These are phyloP conservation scores for Microctonus brassicae DNA, from an alignment of 2,888 invertebrate genomes.

Conservation along the genomic window DNA sequence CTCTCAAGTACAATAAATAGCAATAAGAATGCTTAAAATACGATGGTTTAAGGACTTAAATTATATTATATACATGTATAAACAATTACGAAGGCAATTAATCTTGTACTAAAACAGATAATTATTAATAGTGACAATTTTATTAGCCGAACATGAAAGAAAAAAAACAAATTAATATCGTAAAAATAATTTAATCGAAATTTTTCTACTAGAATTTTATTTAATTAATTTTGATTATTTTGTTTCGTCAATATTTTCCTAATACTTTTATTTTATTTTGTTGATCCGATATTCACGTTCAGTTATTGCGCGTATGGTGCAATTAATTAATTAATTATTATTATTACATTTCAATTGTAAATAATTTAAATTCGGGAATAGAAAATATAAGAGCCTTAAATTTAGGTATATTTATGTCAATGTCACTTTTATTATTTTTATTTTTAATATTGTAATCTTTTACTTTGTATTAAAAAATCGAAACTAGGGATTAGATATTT, in stretches of 20 bases:
- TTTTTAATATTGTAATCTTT: constrained; percentile 54
- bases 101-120: background rate
- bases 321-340: no score
- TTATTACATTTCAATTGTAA: constrained; percentile 39
- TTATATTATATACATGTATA: constrained; percentile 39
- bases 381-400: constrained; percentile 27
- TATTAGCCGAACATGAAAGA: background rate
- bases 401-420: constrained; percentile 43
- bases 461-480: constrained; percentile 58
- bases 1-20: constrained; percentile 51
- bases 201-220: background rate
- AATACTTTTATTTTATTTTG: background rate
- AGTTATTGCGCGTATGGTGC: background rate
- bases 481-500: constrained; percentile 43
- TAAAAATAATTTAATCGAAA: background rate
- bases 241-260: no score
- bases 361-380: constrained; percentile 41
- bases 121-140: background rate
- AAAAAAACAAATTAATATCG: background rate
- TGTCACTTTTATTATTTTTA: constrained; percentile 48
- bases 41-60: constrained; percentile 41
- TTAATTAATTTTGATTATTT: no score
- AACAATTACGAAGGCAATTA: background rate
- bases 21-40: constrained; percentile 50
- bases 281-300: background rate